A percentile compares a stretch with the other conserved stretches of the same genome.
phyloP scores from a whole-genome alignment of 2,888 invertebrate species.

The Cyclophora punctaria region DNA sequence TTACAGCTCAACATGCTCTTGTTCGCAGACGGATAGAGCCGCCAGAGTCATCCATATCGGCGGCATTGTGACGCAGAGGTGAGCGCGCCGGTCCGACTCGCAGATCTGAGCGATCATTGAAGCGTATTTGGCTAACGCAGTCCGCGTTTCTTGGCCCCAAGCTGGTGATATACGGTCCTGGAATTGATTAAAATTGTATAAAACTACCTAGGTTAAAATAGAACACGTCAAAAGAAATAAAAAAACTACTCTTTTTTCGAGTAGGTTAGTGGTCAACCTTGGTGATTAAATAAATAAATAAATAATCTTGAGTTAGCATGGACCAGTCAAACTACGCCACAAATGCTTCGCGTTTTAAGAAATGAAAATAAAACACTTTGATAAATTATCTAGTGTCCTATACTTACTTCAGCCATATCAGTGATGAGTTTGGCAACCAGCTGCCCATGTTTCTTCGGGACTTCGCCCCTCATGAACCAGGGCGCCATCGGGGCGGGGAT shows the following conservation, averaged over 20 bases:
- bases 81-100: conserved; percentile 83
- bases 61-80: conserved; percentile 86
- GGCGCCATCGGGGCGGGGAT: conserved; percentile 37
- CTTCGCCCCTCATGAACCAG: conserved; percentile 94
- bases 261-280: neutral
- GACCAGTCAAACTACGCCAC: neutral
- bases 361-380: neutral
- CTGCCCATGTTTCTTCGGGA: conserved; percentile 89
- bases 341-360: neutral
- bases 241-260: neutral
- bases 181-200: conserved; percentile 7
- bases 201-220: neutral
- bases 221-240: neutral
- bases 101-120: conserved; percentile 86
- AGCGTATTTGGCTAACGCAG: conserved; percentile 90
- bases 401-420: conserved; percentile 91
- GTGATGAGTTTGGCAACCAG: conserved; percentile 90
- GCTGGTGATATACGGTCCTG: conserved; percentile 89
- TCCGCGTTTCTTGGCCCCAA: conserved; percentile 92
- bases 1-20: conserved; percentile 87
- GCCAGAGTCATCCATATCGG: conserved; percentile 95
- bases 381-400: neutral
- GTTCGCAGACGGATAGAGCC: conserved; percentile 93
- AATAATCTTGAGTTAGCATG: too few relatives aligned
- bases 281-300: neutral